Evolutionary conservation across 2,797 vertebrate species (phyloP), one percentile per base, ranked within the genome.

Genomic region (Dendrocincla fuliginosa): DNA sequence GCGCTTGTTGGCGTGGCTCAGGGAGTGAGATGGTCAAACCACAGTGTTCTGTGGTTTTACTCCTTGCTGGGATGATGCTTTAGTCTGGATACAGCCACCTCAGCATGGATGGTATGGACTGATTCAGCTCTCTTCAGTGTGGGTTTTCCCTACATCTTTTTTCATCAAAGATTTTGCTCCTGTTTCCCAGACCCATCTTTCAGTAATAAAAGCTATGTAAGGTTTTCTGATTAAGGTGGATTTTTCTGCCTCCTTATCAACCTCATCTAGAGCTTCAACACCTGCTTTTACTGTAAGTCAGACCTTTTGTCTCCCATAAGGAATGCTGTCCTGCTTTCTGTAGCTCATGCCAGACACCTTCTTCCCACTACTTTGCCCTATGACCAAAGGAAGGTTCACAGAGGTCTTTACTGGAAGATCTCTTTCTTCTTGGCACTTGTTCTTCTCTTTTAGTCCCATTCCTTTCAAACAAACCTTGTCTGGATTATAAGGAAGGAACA

Each of bases 1-100:
- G 88, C n/a, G 5, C n/a, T 49, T 0, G 0, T 5, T 79, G 81
- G 15, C 24, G 1, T 49, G 22, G 59, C 37, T 49, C n/a, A 37
- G 41, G 37, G 74, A 63, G 27, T 28, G 25, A 65, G 53, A 19
- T 44, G 52, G 70, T 59, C 59, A 76, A 68, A 61, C 37, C 35
- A 13, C 0, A 0, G 22, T 1, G 4, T 33, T 69, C 63, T 47
- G 53, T 71, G 63, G 18, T 73, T 83, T 91, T 78, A 50, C n/a
- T 85, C 14, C 37, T 64, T 55, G 77, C 42, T 77, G 37, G 55
- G 65, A 22, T 35, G 44, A 55, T 79, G 35, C 32, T 84, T 11
- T 32, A 61, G 16, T 69, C 63, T 84, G 78, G 46, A 55, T 44
- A 50, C 33, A 86, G 25, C 35, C 28, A 15, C 32, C 28, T 86